Evolutionary conservation across 2,888 invertebrate species (phyloP).

Genomic region (Pachydiplax longipennis): DNA sequence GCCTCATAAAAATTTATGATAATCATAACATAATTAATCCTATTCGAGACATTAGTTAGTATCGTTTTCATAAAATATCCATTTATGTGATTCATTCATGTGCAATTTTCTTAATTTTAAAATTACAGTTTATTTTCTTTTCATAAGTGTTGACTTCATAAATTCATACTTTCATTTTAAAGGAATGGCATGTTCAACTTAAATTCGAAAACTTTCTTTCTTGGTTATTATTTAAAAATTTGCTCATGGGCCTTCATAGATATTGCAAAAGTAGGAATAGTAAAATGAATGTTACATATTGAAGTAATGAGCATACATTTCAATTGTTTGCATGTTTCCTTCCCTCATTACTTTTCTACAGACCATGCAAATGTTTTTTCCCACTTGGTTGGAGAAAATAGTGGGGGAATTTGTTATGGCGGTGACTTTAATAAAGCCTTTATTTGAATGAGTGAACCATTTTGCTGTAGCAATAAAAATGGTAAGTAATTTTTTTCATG

Average conservation of each 20-base stretch:
- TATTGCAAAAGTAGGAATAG: conserved; percentile 10
- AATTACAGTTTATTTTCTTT: neutral
- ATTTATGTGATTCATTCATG: neutral
- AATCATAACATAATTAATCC: neutral
- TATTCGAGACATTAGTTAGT: neutral
- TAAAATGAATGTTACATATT: conserved; percentile 19
- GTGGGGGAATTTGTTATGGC: conserved; percentile 44
- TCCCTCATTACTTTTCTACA: conserved; percentile 12
- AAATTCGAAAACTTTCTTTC: neutral
- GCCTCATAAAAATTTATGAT: neutral
- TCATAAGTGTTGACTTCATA: neutral
- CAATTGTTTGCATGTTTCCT: conserved; percentile 10
- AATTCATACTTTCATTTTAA: neutral
- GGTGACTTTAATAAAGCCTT: conserved; percentile 40
- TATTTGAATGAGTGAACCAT: conserved; percentile 49
- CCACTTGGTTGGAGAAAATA: conserved; percentile 44
- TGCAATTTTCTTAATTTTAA: too few species aligned
- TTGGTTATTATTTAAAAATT: neutral
- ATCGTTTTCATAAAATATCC: neutral
- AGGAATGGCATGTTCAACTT: neutral
- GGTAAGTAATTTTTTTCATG: conserved; percentile 48
- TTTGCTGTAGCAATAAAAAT: conserved; percentile 52
- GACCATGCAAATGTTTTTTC: conserved; percentile 34
- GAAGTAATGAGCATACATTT: conserved; percentile 40
- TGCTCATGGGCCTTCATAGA: conserved; percentile 5